Evolutionary conservation across 2,797 vertebrate species (phyloP), one percentile per base, ranked within the genome.

Genomic region (Helarctos malayanus): DNA sequence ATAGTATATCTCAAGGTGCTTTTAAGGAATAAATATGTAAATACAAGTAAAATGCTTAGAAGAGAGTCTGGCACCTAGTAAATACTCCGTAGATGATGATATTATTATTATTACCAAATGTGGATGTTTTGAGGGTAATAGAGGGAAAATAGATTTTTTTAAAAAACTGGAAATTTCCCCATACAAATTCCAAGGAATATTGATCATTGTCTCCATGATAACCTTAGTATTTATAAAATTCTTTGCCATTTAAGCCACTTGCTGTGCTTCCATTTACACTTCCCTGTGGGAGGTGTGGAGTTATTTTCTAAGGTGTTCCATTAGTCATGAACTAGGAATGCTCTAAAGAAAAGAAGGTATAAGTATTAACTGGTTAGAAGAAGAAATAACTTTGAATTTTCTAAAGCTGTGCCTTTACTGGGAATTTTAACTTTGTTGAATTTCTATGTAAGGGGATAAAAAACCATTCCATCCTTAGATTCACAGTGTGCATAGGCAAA

Each of bases 361-460:
- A 80, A 57, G 35, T 63, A 41, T 18, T 52, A 8, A 80, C 25
- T 54, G 45, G 68, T 83, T 95, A 94, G 71, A 59, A 92, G 88
- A 80, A 56, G n/a, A 92, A 94, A 32, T 59, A 27, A 68, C 68
- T 76, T 89, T 85, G 82, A 91, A 59, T 89, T 94, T 94, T 81
- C 25, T 92, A 93, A 75, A 89, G 71, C 25, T 85, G 3, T 95
- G 69, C 32, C 35, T 95, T 57, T 71, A 61, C 4, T 47, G 94
- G 23, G 32, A 88, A 59, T 73, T 96, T 78, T 84, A 78, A 86
- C 18, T 87, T 94, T 56, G 41, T 82, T 85, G 59, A 71, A 54
- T 80, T 97, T 92, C 85, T 94, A 13, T 61, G 13, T 76, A 89
- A 59, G 38, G 23, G 68, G 29, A 54, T 90, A 86, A 86, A 94